Percentiles rank a stretch among this genome's conserved stretches.
Conservation (phyloP, 1,140 invertebrate species). For the Teleopsis dalmanni region DNA sequence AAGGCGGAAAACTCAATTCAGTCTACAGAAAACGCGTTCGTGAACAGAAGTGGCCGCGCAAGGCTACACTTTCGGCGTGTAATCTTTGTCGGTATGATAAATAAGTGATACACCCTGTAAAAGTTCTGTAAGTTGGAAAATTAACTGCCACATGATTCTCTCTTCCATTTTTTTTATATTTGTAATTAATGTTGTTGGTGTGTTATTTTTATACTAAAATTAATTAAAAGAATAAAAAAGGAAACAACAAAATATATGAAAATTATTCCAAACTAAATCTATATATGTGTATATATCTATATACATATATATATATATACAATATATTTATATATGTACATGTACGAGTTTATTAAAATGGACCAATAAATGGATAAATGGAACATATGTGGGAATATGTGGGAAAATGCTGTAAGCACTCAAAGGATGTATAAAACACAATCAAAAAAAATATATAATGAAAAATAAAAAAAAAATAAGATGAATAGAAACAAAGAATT, state of each 20-base stretch:
- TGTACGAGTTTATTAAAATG: no score
- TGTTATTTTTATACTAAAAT: slow-evolving; percentile 1
- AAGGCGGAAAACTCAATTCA: slow-evolving; percentile 37
- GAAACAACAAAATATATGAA: neutral
- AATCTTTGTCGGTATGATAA: slow-evolving; percentile 46
- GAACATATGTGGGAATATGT: no score
- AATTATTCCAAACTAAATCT: neutral
- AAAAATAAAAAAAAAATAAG: no score
- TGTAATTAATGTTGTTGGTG: slow-evolving; percentile 8
- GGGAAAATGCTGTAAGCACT: no score
- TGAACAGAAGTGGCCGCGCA: slow-evolving; percentile 44
- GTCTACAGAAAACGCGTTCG: slow-evolving; percentile 45
- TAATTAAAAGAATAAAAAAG: neutral
- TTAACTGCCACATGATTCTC: slow-evolving; percentile 3
- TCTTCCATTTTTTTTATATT: slow-evolving; percentile 2
- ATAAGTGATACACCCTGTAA: slow-evolving; percentile 45
- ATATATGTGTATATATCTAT: no score
- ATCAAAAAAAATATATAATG: no score
- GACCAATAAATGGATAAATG: no score
- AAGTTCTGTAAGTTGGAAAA: slow-evolving; percentile 42
- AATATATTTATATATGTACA: no score
- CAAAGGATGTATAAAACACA: no score
- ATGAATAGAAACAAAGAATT: no score
- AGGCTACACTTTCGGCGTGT: slow-evolving; percentile 44
- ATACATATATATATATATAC: no score